Conservation (phyloP, 1,140 invertebrate genomes). For the Meloidogyne hapla region DNA sequence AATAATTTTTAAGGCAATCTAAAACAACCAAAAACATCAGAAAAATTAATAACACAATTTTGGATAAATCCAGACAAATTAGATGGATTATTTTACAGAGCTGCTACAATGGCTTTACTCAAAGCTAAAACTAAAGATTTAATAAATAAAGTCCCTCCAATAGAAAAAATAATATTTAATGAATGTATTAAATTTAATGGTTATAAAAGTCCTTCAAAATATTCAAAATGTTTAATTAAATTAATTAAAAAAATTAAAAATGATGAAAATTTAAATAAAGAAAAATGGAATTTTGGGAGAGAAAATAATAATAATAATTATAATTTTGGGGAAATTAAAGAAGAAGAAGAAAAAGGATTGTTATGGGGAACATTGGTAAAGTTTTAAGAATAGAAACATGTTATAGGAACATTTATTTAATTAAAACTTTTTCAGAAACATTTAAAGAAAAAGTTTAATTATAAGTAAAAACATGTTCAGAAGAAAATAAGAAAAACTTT, state of each 20-base stretch:
- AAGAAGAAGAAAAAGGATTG: constrained; percentile 5
- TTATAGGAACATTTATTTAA: too few species aligned
- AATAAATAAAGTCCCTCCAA: neutral
- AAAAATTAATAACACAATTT: neutral
- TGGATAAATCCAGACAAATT: constrained; percentile 7
- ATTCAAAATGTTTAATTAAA: constrained; percentile 14
- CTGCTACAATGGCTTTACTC: neutral
- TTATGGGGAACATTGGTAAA: constrained; percentile 9
- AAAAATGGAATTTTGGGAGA: neutral
- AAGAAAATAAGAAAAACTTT: too few species aligned
- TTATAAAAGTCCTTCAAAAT: constrained; percentile 1
- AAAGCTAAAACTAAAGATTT: constrained; percentile 5
- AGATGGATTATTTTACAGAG: neutral
- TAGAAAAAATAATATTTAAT: constrained; percentile 9
- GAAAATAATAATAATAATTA: too few species aligned
- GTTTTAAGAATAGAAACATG: too few species aligned
- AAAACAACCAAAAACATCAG: too few species aligned
- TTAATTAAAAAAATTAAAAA: neutral
- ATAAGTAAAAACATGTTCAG: too few species aligned
- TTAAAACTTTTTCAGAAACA: too few species aligned
- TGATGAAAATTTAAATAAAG: neutral
- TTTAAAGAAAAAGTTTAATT: too few species aligned
- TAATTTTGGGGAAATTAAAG: too few species aligned
- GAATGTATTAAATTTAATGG: constrained; percentile 4
- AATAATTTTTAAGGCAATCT: too few species aligned